Evolutionary conservation across 2,888 invertebrate species (phyloP).

Genomic region (Drosophila anomelani): DNA sequence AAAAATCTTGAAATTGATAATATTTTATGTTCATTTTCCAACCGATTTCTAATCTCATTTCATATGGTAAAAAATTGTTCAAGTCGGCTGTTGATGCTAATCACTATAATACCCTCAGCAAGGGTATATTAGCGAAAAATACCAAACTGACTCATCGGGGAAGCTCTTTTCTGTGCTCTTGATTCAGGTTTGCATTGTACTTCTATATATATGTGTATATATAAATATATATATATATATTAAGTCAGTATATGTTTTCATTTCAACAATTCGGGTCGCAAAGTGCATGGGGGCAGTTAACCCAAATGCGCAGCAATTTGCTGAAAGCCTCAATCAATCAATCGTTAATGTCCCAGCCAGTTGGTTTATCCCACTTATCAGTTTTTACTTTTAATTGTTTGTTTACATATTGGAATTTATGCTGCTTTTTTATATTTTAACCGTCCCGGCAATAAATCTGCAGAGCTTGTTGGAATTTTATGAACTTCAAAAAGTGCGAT

Average conservation of each 20-base stretch:
- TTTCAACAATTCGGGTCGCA: slow-evolving; percentile 18
- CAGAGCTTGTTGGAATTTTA: slow-evolving; percentile 4
- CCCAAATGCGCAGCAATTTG: slow-evolving; percentile 24
- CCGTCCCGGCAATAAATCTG: slow-evolving; percentile 6
- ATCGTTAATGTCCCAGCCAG: slow-evolving; percentile 42
- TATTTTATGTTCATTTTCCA: too few relatives aligned
- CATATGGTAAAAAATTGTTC: too few relatives aligned
- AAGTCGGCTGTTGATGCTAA: neutral
- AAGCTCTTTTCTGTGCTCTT: slow-evolving; percentile 7
- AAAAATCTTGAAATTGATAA: too few relatives aligned
- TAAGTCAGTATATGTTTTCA: neutral
- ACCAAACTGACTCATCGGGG: slow-evolving; percentile 21
- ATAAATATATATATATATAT: neutral
- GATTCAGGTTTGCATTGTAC: slow-evolving; percentile 12
- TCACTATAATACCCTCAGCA: neutral
- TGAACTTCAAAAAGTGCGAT: slow-evolving; percentile 16
- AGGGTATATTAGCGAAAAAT: neutral
- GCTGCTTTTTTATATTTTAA: slow-evolving; percentile 12
- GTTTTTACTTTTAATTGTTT: slow-evolving; percentile 28
- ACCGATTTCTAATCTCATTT: too few relatives aligned
- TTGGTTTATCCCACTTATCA: slow-evolving; percentile 31
- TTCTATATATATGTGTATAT: neutral
- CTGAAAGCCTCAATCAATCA: slow-evolving; percentile 36
- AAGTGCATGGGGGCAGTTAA: slow-evolving; percentile 39
- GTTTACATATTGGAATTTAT: slow-evolving; percentile 15